Conservation (phyloP, 2,888 invertebrate genomes). For the Marasmarcha lunaedactyla region DNA sequence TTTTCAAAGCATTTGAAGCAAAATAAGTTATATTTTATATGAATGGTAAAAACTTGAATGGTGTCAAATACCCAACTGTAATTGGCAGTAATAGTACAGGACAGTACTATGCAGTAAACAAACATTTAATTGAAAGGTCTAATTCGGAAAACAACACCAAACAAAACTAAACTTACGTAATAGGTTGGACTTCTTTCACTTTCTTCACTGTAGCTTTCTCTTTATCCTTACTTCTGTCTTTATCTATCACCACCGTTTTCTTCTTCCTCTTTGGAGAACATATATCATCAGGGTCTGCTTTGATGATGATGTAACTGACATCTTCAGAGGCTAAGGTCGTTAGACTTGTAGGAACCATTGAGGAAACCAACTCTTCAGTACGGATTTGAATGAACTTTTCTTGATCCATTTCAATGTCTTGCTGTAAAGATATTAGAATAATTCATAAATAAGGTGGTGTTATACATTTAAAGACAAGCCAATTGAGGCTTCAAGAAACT, state of each 20-base stretch:
- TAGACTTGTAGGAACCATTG: constrained; percentile 30
- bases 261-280: constrained; percentile 10
- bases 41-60: no score
- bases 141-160: no score
- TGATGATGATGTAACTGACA: constrained; percentile 58
- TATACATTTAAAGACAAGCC: no score
- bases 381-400: constrained; percentile 18
- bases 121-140: no score
- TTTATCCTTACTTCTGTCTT: constrained; percentile 14
- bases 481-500: no score
- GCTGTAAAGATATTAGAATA: no score
- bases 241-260: constrained; percentile 15
- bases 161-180: constrained; percentile 28
- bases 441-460: no score
- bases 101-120: no score
- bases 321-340: constrained; percentile 34
- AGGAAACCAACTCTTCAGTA: constrained; percentile 25
- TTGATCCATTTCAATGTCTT: constrained; percentile 10
- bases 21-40: no score
- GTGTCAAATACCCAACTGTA: no score
- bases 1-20: no score
- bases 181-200: constrained; percentile 24
- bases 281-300: constrained; percentile 18
- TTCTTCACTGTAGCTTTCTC: constrained; percentile 13
- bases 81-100: no score